Evolutionary conservation across 2,888 invertebrate genomes (phyloP), one percentile per base, ranked within the genome.

Genomic region (Cryptus armator): DNA sequence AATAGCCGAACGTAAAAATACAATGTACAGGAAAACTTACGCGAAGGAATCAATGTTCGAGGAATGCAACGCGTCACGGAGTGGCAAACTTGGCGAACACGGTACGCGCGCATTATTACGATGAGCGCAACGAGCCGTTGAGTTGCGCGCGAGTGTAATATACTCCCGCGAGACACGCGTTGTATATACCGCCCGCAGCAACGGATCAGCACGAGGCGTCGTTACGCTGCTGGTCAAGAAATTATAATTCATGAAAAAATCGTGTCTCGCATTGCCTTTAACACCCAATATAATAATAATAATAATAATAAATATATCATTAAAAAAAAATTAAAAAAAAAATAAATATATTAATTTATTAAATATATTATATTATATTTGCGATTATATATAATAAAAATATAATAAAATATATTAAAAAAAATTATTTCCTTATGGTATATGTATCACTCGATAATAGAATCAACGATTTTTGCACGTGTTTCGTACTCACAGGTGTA

Each of bases 401-500:
- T 37, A 37, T 37, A 37, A 6, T 37, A 6, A 37, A 37, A 4
- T 6, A 7, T 6, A 37, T 37, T 1, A 37, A 37, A 37, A 37
- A 37, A 37, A 37, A 37, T 7, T 1, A 7, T 37, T 7, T 37
- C 5, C 19, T 12, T 7, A 4, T 5, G 12, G 19, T 19, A 6
- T 16, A 53, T 29, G n/a, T 74, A 48, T 77, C 56, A 74, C 24
- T 66, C 19, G 37, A 48, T 81, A 59, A 67, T 59, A 16, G 19
- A 43, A 24, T 43, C 44, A 53, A 80, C 72, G 75, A 64, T 14
- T 67, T 67, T 59, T 59, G 14, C 24, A 68, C 44, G 16, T 64
- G 44, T 46, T 59, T 46, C 43, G 53, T 83, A 78, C 51, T 66
- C 71, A 74, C 85, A 83, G 83, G 85, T 85, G 86, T 78, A 78